These are phyloP conservation scores for Cyprinodon tularosa DNA, from an alignment of 2,113 vertebrate species.

Conservation along the genomic window DNA sequence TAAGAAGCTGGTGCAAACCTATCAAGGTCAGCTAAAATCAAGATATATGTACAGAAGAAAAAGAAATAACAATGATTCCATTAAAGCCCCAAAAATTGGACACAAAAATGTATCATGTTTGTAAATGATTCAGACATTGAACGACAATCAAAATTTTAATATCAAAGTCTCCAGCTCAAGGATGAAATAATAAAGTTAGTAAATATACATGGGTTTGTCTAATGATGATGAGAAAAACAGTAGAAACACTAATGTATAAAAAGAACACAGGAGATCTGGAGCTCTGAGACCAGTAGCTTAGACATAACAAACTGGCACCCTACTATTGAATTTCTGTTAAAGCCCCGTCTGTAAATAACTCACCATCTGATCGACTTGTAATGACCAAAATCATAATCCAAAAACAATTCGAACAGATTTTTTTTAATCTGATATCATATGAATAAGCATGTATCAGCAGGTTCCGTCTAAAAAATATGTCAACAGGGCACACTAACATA, in stretches of 20 bases:
- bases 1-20: conserved; percentile 23
- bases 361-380: background rate
- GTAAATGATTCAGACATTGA: too few species aligned
- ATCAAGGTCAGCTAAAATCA: conserved; percentile 41
- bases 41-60: background rate
- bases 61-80: background rate
- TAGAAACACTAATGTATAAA: background rate
- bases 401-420: too few species aligned
- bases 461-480: too few species aligned
- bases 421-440: too few species aligned
- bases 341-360: background rate
- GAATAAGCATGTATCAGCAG: too few species aligned
- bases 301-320: background rate
- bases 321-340: background rate
- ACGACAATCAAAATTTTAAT: too few species aligned
- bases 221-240: background rate
- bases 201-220: too few species aligned
- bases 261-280: background rate
- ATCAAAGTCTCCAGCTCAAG: background rate
- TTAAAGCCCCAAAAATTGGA: background rate
- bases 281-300: background rate
- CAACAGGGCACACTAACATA: too few species aligned
- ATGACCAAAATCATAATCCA: background rate
- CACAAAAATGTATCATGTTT: too few species aligned
- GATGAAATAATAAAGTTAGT: background rate